Evolutionary conservation across 2,797 vertebrate genomes (phyloP), one percentile per base, ranked within the genome.

Genomic region (Amphiprion clarkii): DNA sequence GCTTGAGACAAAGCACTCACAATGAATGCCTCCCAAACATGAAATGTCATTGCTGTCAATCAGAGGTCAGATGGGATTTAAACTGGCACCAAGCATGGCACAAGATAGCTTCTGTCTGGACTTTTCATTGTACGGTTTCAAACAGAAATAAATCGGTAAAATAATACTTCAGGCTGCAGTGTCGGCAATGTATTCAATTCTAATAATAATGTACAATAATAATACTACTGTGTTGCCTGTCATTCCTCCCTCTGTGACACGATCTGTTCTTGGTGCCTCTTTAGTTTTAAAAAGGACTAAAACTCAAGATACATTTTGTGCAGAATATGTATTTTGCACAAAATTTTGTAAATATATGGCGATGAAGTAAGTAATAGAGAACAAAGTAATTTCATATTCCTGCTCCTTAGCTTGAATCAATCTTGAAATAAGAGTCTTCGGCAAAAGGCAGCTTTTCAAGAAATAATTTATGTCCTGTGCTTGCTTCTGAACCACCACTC

Each of bases 1-100:
- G 84, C 91, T 88, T 90, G 79, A 92, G 86, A 92, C 87, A 87
- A 87, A 89, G 57, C 79, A 60, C 67, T 78, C 39, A 55, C 48
- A 87, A 84, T 16, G 52, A 86, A 90, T 84, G 79, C 77, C 87
- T 89, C 44, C 72, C 67, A 86, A 91, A 83, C 83, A 88, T 82
- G 75, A 92, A 93, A 94, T 92, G 92, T 88, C 83, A 21, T 64
- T 11, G 76, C 88, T 92, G 91, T 93, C 92, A 89, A 64, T 93
- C 91, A 89, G 44, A 13, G 56, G 55, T 23, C 60, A 83, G 68
- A 65, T n/a, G 27, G 77, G 74, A 90, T 91, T 72, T 55, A 74
- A 88, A 61, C 62, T 86, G 89, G 74, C 88, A 88, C 44, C 19
- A 19, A 62, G 49, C 70, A 78, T 70, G 83, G 79, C 76, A 82